Evolutionary conservation across 2,888 invertebrate genomes (phyloP), one percentile per base, ranked within the genome.

Genomic region (Watsonalla cultraria): DNA sequence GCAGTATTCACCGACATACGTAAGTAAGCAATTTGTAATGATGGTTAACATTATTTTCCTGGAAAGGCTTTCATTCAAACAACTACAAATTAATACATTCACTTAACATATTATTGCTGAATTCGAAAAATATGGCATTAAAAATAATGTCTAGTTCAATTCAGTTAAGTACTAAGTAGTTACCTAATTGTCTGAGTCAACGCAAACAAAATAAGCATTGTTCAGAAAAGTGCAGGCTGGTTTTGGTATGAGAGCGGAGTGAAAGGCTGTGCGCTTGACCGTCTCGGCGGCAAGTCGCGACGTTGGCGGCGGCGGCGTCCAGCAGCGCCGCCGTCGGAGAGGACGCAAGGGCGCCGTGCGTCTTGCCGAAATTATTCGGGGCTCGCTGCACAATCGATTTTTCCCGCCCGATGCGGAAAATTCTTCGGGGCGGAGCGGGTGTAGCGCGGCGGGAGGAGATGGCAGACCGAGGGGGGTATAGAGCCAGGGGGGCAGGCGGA

Each of bases 331-430:
- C 64, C 57, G 61, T 53, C 59, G 70, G 61, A 68, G 82, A 76
- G 80, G 80, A 83, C 79, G 84, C 88, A 86, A 87, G 87, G 88
- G 88, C 88, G 89, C 90, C 90, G 87, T 89, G 89, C 89, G 90
- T 90, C 90, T 90, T 90, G 89, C 89, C 90, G 82, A 90, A 90
- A 88, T 89, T 87, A 89, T 90, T 90, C 86, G 90, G 89, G 85
- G 86, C 88, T 84, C 86, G 88, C 86, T 88, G 89, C 90, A 90
- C 88, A 90, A 91, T 91, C 91, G 91, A 91, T 91, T 90, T 90
- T 90, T 90, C 90, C 90, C 86, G 84, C 89, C 90, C 90, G 90
- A 89, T 89, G 90, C 90, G 91, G 86, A 90, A 90, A 91, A 90
- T 89, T 87, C 80, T 84, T 86, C 87, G 86, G 87, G 89, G 89